Evolutionary conservation across 2,888 invertebrate genomes (phyloP).

Genomic region (Galerucella nymphaeae): DNA sequence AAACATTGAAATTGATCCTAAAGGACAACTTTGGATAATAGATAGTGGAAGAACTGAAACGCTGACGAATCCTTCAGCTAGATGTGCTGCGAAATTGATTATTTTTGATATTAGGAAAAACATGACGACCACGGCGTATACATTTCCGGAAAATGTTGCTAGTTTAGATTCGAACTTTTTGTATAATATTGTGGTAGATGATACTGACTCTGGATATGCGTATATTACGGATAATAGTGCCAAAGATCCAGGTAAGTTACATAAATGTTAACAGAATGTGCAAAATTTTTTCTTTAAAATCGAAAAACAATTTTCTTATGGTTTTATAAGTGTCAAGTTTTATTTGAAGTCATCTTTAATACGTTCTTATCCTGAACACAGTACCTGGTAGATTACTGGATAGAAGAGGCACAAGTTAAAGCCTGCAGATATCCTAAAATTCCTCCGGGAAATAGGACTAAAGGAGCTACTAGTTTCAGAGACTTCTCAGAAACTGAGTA

Average conservation of each 20-base stretch:
- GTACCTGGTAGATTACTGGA: too few species aligned
- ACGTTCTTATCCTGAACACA: too few species aligned
- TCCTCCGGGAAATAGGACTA: too few species aligned
- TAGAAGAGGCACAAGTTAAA: too few species aligned
- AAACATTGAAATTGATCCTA: constrained; percentile 76
- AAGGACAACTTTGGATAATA: constrained; percentile 76
- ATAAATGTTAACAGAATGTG: not conserved
- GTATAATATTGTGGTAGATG: constrained; percentile 80
- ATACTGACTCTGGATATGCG: constrained; percentile 74
- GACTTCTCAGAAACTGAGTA: too few species aligned
- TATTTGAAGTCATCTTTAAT: too few species aligned
- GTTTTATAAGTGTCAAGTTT: too few species aligned
- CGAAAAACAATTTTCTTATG: too few species aligned
- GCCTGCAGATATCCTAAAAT: too few species aligned
- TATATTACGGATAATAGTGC: constrained; percentile 80
- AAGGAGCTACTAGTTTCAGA: too few species aligned
- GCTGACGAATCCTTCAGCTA: constrained; percentile 66
- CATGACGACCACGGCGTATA: constrained; percentile 68
- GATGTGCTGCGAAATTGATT: constrained; percentile 77
- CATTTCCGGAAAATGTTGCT: constrained; percentile 72
- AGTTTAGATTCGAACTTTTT: constrained; percentile 71
- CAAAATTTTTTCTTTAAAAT: too few species aligned
- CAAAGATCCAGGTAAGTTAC: constrained; percentile 71
- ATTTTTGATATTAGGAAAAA: constrained; percentile 74
- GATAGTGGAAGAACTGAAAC: constrained; percentile 77